Evolutionary conservation across 2,113 vertebrate genomes (phyloP).

Genomic region (Campylomormyrus tamandua): DNA sequence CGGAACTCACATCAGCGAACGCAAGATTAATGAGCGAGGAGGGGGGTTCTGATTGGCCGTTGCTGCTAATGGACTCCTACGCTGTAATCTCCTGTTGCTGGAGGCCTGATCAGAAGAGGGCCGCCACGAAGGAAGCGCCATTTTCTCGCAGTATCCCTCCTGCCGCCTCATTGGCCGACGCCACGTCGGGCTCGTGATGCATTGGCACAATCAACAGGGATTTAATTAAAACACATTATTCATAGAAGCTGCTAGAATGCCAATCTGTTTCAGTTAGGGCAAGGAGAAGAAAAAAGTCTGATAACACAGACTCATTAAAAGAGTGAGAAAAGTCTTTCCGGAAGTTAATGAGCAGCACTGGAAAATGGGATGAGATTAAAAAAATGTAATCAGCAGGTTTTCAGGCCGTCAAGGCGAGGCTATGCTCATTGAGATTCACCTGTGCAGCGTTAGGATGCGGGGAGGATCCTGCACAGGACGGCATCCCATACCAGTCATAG

Average conservation of each 20-base stretch:
- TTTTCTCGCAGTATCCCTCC: not conserved
- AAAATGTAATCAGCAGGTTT: not conserved
- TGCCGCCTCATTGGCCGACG: not conserved
- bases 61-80: conserved; percentile 10
- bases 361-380: conserved; percentile 4
- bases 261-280: conserved; percentile 17
- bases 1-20: not conserved
- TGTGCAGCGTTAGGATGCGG: not conserved
- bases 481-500: not conserved
- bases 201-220: conserved; percentile 17
- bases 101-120: not conserved
- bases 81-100: conserved; percentile 5
- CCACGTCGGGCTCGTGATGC: not conserved
- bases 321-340: not conserved
- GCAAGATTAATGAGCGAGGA: conserved; percentile 21
- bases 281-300: not conserved
- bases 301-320: conserved; percentile 20
- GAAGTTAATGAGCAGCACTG: not conserved
- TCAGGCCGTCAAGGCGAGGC: not conserved
- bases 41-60: conserved; percentile 12
- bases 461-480: not conserved
- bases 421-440: not conserved
- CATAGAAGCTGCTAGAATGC: conserved; percentile 9
- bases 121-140: not conserved
- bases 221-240: conserved; percentile 32